Percentiles rank a stretch among this genome's conserved stretches.
Evolutionary conservation across 1,140 invertebrate species (phyloP).

Genomic region (Contarinia nasturtii): DNA sequence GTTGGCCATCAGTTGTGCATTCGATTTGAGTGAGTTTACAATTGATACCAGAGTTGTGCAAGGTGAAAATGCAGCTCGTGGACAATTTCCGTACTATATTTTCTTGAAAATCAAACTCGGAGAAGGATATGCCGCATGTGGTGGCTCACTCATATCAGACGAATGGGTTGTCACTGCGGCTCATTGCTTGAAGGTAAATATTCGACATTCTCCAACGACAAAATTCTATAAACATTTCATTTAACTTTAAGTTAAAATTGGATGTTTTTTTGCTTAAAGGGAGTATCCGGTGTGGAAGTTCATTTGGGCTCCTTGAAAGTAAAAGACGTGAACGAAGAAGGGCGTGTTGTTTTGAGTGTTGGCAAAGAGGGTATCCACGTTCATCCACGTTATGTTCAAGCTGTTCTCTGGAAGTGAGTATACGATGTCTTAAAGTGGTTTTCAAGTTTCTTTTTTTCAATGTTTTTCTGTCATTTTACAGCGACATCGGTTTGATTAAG

Average conservation of each 20-base stretch:
- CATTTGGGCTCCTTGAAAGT: neutral
- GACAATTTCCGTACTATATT: conserved; percentile 24
- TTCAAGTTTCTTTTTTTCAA: too few relatives aligned
- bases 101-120: conserved; percentile 17
- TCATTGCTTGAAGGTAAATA: conserved; percentile 30
- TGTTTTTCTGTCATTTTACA: neutral
- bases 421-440: too few relatives aligned
- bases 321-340: neutral
- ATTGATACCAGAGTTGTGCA: conserved; percentile 14
- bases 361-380: neutral
- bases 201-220: too few relatives aligned
- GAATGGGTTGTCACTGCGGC: conserved; percentile 35
- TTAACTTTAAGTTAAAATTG: too few relatives aligned
- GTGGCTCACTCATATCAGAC: conserved; percentile 30
- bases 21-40: too few relatives aligned
- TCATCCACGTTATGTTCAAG: neutral
- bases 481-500: neutral
- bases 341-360: neutral
- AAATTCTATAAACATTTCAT: too few relatives aligned
- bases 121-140: conserved; percentile 21
- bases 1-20: too few relatives aligned
- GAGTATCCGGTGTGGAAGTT: neutral
- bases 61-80: conserved; percentile 11
- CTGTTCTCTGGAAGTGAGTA: neutral
- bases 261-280: conserved; percentile 24